A percentile compares a stretch with the other conserved stretches of the same genome.
Conservation (phyloP, 2,113 vertebrate species). For the Mobula hypostoma region DNA sequence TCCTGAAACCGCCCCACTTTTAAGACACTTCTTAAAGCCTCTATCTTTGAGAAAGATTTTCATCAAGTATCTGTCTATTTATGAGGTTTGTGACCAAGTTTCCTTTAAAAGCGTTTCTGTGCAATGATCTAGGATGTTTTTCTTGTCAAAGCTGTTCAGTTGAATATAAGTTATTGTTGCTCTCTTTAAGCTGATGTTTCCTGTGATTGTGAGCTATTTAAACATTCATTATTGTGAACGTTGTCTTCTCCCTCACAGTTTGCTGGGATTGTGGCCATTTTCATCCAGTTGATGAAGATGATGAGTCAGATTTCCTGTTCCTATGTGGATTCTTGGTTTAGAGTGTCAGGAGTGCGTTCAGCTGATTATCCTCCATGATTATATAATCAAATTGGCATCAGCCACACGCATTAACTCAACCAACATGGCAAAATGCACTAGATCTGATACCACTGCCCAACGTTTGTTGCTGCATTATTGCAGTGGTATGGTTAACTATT, state of each 20-base stretch:
- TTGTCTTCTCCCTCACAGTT: background rate
- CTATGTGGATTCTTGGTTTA: background rate
- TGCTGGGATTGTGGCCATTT: background rate
- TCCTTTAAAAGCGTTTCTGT: too few species aligned
- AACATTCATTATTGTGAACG: background rate
- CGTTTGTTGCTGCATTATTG: background rate
- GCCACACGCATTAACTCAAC: background rate
- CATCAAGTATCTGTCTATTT: too few species aligned
- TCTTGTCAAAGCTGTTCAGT: too few species aligned
- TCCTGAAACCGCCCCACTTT: too few species aligned
- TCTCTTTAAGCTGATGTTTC: background rate
- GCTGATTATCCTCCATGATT: background rate
- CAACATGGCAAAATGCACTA: background rate
- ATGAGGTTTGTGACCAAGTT: too few species aligned
- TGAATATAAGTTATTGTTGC: too few species aligned
- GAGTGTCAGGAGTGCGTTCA: background rate
- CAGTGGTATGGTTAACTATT: background rate
- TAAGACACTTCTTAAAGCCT: too few species aligned
- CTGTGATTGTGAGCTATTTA: background rate
- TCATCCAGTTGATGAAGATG: too few species aligned
- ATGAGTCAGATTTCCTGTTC: background rate
- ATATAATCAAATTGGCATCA: background rate
- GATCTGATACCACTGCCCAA: background rate
- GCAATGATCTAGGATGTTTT: too few species aligned
- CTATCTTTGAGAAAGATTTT: too few species aligned